Evolutionary conservation across 2,797 vertebrate species (phyloP).

Genomic region (Gymnopithys bicolor): DNA sequence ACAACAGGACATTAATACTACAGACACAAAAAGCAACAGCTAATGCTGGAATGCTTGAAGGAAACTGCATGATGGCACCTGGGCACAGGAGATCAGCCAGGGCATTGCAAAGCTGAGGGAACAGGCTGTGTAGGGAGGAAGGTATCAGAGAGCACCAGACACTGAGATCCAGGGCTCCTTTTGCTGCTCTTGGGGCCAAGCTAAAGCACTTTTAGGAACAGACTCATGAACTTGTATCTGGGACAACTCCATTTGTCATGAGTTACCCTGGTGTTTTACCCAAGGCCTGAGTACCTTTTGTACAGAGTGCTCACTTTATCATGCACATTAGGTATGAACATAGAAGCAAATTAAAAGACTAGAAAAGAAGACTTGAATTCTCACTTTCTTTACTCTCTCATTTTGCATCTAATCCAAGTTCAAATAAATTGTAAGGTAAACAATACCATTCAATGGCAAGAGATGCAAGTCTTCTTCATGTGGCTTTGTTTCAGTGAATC

Average conservation of each 20-base stretch:
- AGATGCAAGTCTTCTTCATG: neutral
- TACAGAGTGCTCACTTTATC: neutral
- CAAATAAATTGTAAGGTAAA: neutral
- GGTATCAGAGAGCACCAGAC: neutral
- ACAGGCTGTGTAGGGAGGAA: accelerated
- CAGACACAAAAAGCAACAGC: neutral
- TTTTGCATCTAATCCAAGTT: neutral
- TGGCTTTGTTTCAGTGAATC: neutral
- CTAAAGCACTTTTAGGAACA: neutral
- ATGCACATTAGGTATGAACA: neutral
- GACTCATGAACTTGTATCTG: neutral
- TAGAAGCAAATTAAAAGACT: neutral
- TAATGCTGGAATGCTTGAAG: neutral
- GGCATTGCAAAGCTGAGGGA: neutral
- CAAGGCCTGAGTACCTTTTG: neutral
- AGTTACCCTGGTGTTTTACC: neutral
- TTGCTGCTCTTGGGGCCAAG: neutral
- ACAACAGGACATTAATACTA: neutral
- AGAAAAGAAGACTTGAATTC: neutral
- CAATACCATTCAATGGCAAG: neutral
- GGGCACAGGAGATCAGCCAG: neutral
- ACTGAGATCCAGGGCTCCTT: neutral
- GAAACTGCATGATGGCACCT: neutral
- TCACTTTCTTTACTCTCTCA: neutral
- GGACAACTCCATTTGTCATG: neutral